Percentiles rank a stretch among this genome's conserved stretches.
Evolutionary conservation across 1,140 invertebrate genomes (phyloP).

Genomic region (Ridgeia piscesae): DNA sequence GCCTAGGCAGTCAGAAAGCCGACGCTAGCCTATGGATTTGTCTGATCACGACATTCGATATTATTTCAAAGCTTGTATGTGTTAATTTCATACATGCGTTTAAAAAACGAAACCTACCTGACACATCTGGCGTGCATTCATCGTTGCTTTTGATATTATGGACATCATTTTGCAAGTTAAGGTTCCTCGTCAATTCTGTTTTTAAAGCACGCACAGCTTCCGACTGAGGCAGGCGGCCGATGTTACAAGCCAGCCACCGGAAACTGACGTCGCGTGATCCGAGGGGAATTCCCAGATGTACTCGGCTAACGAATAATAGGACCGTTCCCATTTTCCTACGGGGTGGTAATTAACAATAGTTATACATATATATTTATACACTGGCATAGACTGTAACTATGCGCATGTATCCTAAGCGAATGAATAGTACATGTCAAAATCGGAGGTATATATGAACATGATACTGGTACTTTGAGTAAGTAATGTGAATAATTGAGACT

Average conservation of each 20-base stretch:
- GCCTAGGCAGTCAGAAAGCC: too few species aligned
- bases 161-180: not conserved
- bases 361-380: not conserved
- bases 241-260: not conserved
- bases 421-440: not conserved
- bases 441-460: not conserved
- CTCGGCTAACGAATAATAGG: not conserved
- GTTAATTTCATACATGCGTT: not conserved
- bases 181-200: not conserved
- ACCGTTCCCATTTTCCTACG: not conserved
- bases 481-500: not conserved
- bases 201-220: not conserved
- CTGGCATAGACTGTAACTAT: not conserved
- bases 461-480: not conserved
- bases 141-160: not conserved
- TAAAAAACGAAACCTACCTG: not conserved
- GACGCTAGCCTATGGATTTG: not conserved
- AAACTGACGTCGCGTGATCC: not conserved
- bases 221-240: not conserved
- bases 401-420: not conserved
- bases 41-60: not conserved
- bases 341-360: not conserved
- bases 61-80: not conserved
- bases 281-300: not conserved
- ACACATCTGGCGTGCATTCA: not conserved